phyloP scores from a whole-genome alignment of 64 coral and sea anemone species.

The Porites lutea region DNA sequence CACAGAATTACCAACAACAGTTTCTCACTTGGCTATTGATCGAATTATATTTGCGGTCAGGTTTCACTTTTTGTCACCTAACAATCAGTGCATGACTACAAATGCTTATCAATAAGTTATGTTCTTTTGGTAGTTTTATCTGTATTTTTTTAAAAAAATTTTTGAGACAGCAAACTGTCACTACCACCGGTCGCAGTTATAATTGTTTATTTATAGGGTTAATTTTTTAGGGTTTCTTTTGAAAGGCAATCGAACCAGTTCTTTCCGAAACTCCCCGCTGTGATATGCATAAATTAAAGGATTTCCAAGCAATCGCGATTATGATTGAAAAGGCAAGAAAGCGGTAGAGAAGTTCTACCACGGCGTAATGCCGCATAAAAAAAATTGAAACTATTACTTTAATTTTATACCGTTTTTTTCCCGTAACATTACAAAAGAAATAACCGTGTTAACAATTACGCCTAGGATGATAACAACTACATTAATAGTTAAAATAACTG shows the following conservation, averaged over 20 bases:
- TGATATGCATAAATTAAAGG: slow-evolving; percentile 63
- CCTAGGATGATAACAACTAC: slow-evolving; percentile 39
- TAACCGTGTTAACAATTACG: slow-evolving; percentile 26
- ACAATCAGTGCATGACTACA: no score
- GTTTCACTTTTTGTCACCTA: no score
- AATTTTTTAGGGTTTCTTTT: background rate
- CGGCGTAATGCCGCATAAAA: slow-evolving; percentile 66
- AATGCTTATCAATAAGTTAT: no score
- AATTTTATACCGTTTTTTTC: slow-evolving; percentile 4
- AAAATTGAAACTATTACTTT: slow-evolving; percentile 42
- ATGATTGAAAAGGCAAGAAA: slow-evolving; percentile 21
- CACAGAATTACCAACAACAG: no score
- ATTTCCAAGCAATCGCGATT: slow-evolving; percentile 4
- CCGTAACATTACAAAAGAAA: slow-evolving; percentile 65
- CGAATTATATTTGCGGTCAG: no score
- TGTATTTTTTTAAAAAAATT: no score
- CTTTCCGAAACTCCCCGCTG: slow-evolving; percentile 27
- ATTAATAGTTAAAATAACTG: background rate
- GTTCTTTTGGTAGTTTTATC: no score
- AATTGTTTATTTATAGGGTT: no score
- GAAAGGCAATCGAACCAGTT: background rate
- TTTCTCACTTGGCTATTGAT: no score
- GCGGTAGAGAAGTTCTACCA: slow-evolving; percentile 27
- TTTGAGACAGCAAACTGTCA: no score
- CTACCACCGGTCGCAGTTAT: no score